Evolutionary conservation across 2,888 invertebrate species (phyloP), one percentile per base, ranked within the genome.

Genomic region (Stenolophus ochropezus): DNA sequence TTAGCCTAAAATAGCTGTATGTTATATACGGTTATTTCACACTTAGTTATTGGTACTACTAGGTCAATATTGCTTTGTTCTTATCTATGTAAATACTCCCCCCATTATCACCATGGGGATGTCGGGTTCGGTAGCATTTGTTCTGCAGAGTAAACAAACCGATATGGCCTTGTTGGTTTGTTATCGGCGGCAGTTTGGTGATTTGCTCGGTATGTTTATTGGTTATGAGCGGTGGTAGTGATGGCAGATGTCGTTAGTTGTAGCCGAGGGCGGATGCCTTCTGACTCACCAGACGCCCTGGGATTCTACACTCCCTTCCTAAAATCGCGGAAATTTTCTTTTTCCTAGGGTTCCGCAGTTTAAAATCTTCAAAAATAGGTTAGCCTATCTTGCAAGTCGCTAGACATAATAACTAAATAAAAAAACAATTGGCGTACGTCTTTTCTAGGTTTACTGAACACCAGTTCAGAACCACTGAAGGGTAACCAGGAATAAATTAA

Each of bases 211-310:
- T 69, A 33, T 69, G 27, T 69, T 69, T 69, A 69, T 69, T 18
- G 65, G 65, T 69, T 69, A 69, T 69, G 33, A 69, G 27, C 65
- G 33, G 33, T 69, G 65, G 65, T 65, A 65, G 27, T 65, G 65
- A 65, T 33, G 65, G 65, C 16, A 14, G 33, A 65, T 65, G 65
- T 65, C 65, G 65, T 65, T 65, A 65, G 25, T 16, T 4, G 27
- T 33, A 16, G 65, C 65, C 65, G 65, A 18, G 65, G 65, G 65
- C 65, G 65, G 65, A 42, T 42, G 33, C 33, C 33, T 33, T 65
- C 27, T 65, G 65, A 65, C 27, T 65, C 65, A 65, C 33, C 16
- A 33, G 65, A 25, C 65, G 14, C 65, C 33, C 27, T 20, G 20
- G 33, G 27, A 16, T 16, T 14, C 61, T n/a, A 65, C 61, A 53